These are phyloP conservation scores for Zaprionus vittiger DNA, from an alignment of 1,140 invertebrate species.

Conservation along the genomic window DNA sequence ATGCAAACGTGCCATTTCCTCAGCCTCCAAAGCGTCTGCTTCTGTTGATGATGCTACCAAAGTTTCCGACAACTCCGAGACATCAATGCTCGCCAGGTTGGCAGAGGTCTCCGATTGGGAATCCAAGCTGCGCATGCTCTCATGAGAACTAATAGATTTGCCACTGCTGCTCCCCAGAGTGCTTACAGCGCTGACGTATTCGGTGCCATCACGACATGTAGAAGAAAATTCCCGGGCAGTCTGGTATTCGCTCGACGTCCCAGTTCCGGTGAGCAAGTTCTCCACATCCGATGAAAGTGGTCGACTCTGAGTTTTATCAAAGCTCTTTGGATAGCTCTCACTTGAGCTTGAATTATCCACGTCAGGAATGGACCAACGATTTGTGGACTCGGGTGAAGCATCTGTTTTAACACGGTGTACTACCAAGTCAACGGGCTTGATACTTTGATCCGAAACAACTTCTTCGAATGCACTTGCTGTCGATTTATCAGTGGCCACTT, in stretches of 20 bases:
- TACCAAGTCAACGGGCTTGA: slow-evolving; percentile 69
- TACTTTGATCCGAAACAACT: slow-evolving; percentile 67
- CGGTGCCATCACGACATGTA: slow-evolving; percentile 88
- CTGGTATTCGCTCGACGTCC: slow-evolving; percentile 93
- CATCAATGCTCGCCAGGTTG: slow-evolving; percentile 93
- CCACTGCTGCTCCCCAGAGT: slow-evolving; percentile 75
- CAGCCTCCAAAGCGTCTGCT: slow-evolving; percentile 66
- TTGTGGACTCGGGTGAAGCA: slow-evolving; percentile 85
- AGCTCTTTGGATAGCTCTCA: slow-evolving; percentile 95
- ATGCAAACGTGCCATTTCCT: slow-evolving; percentile 66
- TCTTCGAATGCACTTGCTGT: slow-evolving; percentile 65
- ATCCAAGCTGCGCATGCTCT: slow-evolving; percentile 94
- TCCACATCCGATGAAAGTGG: slow-evolving; percentile 95
- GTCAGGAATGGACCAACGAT: slow-evolving; percentile 88
- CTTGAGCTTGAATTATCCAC: slow-evolving; percentile 93
- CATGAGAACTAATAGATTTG: slow-evolving; percentile 91
- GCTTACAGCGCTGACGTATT: slow-evolving; percentile 93
- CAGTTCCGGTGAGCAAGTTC: slow-evolving; percentile 85
- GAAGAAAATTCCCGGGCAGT: slow-evolving; percentile 92
- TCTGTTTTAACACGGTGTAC: slow-evolving; percentile 86
- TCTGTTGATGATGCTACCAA: slow-evolving; percentile 92
- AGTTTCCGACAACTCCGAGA: slow-evolving; percentile 95
- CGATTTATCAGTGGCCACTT: slow-evolving; percentile 56
- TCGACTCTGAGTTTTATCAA: slow-evolving; percentile 92
- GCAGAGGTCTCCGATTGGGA: slow-evolving; percentile 95